Evolutionary conservation across 2,113 vertebrate species (phyloP).

Genomic region (Gambusia affinis): DNA sequence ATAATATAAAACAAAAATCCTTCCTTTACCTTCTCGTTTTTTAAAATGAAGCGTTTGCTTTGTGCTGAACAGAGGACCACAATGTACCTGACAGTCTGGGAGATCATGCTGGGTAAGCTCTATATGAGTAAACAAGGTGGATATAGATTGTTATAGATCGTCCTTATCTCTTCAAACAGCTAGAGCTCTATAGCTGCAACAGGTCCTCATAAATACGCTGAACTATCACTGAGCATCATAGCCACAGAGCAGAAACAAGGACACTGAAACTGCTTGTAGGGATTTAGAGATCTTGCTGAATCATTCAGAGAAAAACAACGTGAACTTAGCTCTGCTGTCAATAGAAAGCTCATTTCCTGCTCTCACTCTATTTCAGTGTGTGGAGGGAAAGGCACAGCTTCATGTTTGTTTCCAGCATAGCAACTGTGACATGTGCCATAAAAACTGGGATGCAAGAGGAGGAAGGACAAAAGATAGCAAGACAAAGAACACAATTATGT

Average conservation of each 20-base stretch:
- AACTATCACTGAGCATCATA: background rate
- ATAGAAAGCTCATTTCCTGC: conserved; percentile 68
- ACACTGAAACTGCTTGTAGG: background rate
- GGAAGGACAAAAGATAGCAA: background rate
- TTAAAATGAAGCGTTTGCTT: background rate
- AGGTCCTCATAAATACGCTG: background rate
- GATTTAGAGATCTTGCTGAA: background rate
- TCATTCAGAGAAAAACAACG: conserved; percentile 34
- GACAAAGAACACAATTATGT: background rate
- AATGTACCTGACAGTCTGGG: background rate
- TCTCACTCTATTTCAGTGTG: conserved; percentile 24
- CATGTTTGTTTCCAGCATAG: conserved; percentile 59
- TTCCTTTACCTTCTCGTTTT: background rate
- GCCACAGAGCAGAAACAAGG: background rate
- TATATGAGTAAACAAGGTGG: background rate
- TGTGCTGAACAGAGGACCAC: no score
- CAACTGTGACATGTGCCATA: conserved; percentile 61
- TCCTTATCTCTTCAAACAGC: conserved; percentile 23
- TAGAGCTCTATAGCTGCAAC: conserved; percentile 2
- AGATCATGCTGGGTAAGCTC: background rate
- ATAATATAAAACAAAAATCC: background rate
- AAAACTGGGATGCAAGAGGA: conserved; percentile 35
- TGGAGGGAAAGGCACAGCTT: conserved; percentile 16
- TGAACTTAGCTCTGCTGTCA: conserved; percentile 63
- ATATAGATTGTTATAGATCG: background rate